Evolutionary conservation across 2,113 vertebrate genomes (phyloP).

Genomic region (Pterocles burchelli): DNA sequence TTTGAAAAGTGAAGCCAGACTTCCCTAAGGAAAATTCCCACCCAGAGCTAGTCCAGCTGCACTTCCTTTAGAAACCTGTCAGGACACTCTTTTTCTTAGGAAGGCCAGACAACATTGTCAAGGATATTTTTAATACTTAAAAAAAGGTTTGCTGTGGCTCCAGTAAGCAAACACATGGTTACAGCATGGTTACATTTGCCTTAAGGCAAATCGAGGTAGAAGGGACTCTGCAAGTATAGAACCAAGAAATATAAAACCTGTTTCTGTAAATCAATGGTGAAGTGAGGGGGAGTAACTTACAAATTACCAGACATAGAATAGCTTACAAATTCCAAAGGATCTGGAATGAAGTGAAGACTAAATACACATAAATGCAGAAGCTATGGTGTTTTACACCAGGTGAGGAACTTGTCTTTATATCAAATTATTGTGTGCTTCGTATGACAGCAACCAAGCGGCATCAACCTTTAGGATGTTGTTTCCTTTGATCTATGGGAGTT

Average conservation of each 20-base stretch:
- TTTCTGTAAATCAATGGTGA: background rate
- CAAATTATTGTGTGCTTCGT: background rate
- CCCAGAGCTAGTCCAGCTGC: background rate
- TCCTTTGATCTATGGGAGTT: background rate
- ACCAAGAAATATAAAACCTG: background rate
- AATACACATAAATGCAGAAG: background rate
- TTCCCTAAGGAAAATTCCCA: conserved; percentile 19
- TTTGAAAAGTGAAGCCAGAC: background rate
- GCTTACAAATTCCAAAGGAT: background rate
- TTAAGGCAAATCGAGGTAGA: background rate
- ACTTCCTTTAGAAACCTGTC: background rate
- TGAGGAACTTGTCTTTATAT: background rate
- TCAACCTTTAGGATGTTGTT: background rate
- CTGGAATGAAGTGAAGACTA: background rate
- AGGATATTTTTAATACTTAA: background rate
- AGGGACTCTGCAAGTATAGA: background rate
- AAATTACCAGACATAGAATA: background rate
- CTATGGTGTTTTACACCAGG: background rate
- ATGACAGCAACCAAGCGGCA: background rate
- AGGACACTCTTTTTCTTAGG: background rate
- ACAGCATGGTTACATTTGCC: background rate
- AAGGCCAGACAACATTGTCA: background rate
- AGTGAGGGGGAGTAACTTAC: background rate
- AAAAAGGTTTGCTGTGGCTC: background rate
- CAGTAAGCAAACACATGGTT: background rate